These are phyloP conservation scores for Gymnocephalus cernua DNA, from an alignment of 2,113 vertebrate genomes.

Conservation along the genomic window DNA sequence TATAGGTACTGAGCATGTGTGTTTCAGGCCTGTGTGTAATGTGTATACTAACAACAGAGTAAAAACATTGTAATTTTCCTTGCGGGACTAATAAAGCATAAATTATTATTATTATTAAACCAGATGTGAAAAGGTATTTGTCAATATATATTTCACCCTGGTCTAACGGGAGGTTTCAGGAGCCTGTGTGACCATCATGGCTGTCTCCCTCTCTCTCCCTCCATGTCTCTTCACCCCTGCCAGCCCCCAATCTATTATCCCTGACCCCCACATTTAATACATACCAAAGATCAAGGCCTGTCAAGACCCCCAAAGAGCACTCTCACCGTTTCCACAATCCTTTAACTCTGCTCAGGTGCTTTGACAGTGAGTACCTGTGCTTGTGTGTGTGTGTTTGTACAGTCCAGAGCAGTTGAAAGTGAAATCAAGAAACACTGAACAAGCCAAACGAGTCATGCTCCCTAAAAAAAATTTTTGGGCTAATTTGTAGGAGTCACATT, in stretches of 20 bases:
- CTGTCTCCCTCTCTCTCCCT: conserved; percentile 14
- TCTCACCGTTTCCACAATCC: conserved; percentile 66
- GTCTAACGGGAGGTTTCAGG: conserved; percentile 26
- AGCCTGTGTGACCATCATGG: conserved; percentile 30
- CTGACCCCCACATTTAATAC: conserved; percentile 76
- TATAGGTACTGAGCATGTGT: no score
- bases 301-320: conserved; percentile 66
- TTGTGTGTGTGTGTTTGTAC: conserved; percentile 4
- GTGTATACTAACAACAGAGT: no score
- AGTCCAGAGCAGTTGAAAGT: not conserved
- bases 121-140: not conserved
- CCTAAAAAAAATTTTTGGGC: not conserved
- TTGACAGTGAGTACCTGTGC: conserved; percentile 42
- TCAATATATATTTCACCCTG: conserved; percentile 1
- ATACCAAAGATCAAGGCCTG: conserved; percentile 79
- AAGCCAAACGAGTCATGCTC: not conserved
- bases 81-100: no score
- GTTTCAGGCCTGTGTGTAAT: no score
- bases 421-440: not conserved
- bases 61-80: no score
- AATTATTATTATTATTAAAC: not conserved
- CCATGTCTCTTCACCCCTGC: conserved; percentile 64
- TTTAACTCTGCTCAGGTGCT: conserved; percentile 66
- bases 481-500: not conserved
- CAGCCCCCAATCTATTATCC: conserved; percentile 71